Evolutionary conservation across 2,113 vertebrate species (phyloP), one percentile per base, ranked within the genome.

Genomic region (Pardalotus punctatus): DNA sequence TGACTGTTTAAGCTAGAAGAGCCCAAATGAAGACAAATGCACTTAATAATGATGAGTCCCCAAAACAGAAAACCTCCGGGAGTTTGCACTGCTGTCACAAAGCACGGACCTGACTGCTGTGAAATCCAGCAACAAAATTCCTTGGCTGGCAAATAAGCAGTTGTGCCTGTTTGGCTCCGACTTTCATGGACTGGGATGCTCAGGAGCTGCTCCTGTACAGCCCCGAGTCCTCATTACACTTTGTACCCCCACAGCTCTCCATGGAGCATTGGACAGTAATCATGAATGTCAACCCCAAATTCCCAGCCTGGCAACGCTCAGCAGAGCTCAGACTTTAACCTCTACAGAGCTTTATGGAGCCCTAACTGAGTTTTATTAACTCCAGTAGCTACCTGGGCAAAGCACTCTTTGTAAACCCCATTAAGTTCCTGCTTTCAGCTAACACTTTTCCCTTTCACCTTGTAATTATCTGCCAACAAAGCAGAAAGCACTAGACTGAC

Each of bases 341-440:
- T 33, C 67, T 35, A 8, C 66, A 90, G 82, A 61, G 42, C 69
- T 91, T 81, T 79, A 43, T 25, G n/a, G 69, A 87, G 62, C 67
- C 58, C 66, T 62, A 21, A 31, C n/a, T 27, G 88, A 72, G 74
- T 85, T 96, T 91, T 91, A 58, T 92, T 90, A 93, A 87, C 58
- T 71, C 86, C 57, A 71, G 50, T 28, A 69, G 66, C 94, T 92
- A 78, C 76, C 53, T 64, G 69, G 48, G 93, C 86, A 96, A 95
- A 95, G 93, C 77, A 57, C 20, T 81, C 71, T 92, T 94, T 93
- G 93, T 86, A 58, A 85, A 90, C n/a, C 33, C 69, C 80, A n/a
- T 86, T 61, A 62, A 47, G 51, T 61, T 87, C 78, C 77, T 81
- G 81, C 86, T 95, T 80, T 67, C 27, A 96, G 86, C 61, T 81